phyloP scores from a whole-genome alignment of 2,113 vertebrate species.

The Cottus gobio region DNA sequence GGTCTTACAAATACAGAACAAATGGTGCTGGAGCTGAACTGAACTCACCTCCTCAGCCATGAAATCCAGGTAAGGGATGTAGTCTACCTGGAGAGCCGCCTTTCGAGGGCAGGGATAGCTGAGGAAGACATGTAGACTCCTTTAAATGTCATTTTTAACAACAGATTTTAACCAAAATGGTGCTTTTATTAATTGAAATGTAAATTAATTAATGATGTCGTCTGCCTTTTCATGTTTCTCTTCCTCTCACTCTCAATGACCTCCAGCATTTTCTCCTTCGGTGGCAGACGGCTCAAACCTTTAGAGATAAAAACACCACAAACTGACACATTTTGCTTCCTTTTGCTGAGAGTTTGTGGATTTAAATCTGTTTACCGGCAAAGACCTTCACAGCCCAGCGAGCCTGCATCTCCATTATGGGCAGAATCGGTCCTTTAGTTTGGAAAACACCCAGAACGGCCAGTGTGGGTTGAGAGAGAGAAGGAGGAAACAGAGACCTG shows the following conservation, averaged over 20 bases:
- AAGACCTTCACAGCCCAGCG: constrained; percentile 90
- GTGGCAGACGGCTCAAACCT: constrained; percentile 83
- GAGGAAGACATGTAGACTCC: background rate
- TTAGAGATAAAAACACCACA: constrained; percentile 19
- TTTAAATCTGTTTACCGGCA: constrained; percentile 80
- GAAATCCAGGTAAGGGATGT: constrained; percentile 85
- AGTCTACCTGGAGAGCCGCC: constrained; percentile 81
- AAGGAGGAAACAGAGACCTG: constrained; percentile 84
- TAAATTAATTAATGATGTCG: background rate
- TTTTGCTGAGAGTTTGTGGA: background rate
- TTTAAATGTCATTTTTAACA: background rate
- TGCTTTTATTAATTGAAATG: background rate
- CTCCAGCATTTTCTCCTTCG: constrained; percentile 80
- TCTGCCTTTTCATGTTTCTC: constrained; percentile 78
- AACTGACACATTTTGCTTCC: background rate
- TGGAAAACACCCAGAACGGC: constrained; percentile 88
- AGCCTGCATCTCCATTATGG: constrained; percentile 90
- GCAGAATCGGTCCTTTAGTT: constrained; percentile 87
- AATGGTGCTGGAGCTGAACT: background rate
- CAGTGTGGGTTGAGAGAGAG: constrained; percentile 86
- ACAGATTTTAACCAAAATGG: too few species aligned
- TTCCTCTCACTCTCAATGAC: constrained; percentile 80
- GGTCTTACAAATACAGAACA: background rate
- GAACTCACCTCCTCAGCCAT: constrained; percentile 78
- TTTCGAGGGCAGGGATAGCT: constrained; percentile 52